Conservation (phyloP, 2,888 invertebrate species). For the Drosophila birchii region DNA sequence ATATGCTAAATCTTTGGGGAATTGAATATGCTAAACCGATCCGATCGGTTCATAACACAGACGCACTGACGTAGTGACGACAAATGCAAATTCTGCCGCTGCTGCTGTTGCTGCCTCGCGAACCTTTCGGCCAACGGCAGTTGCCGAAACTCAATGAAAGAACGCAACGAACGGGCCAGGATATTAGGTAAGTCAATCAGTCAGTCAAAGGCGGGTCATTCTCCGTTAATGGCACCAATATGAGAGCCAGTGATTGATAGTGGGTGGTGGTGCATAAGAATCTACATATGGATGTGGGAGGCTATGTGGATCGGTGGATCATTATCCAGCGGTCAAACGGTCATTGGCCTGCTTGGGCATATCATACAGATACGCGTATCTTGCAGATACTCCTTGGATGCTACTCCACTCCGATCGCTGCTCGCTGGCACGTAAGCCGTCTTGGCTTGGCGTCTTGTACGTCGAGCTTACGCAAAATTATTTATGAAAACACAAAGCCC, state of each 20-base stretch:
- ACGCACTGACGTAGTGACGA: conserved; percentile 51
- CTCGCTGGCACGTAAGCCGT: conserved; percentile 70
- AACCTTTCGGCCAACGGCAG: conserved; percentile 36
- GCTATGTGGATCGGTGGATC: conserved; percentile 48
- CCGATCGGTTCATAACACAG: conserved; percentile 54
- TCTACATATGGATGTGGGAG: conserved; percentile 53
- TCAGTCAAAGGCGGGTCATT: not conserved
- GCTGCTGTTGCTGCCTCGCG: conserved; percentile 4
- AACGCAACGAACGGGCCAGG: conserved; percentile 38
- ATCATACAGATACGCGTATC: conserved; percentile 36
- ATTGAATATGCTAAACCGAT: conserved; percentile 66
- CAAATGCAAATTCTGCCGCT: conserved; percentile 62
- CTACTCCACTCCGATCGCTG: conserved; percentile 40
- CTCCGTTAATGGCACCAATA: conserved; percentile 56
- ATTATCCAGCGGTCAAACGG: conserved; percentile 79
- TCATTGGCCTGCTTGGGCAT: conserved; percentile 72
- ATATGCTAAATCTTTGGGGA: conserved; percentile 60
- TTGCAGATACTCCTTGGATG: conserved; percentile 39
- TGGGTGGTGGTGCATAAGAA: conserved; percentile 53
- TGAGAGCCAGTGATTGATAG: not conserved
- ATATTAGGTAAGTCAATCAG: conserved; percentile 64
- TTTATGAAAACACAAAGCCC: conserved; percentile 70
- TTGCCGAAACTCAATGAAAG: conserved; percentile 62
- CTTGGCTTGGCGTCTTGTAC: conserved; percentile 66
- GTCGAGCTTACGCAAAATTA: conserved; percentile 77